Base-by-base conservation (phyloP, 2,797 vertebrate species). In the Cygnus olor region DNA sequence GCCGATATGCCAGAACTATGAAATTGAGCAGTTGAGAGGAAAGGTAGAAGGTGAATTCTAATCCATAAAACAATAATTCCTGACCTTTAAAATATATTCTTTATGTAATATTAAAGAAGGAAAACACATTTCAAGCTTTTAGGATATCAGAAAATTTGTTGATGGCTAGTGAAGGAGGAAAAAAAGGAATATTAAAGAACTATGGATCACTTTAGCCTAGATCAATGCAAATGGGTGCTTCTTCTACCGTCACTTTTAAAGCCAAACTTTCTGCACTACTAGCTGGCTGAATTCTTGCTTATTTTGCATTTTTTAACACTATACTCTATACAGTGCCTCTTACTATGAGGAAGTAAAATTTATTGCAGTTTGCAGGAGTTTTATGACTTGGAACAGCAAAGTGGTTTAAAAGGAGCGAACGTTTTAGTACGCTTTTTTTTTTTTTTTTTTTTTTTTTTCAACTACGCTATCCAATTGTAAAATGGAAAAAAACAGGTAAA, bases 301-400 rank as follows among this genome's bases (percentile, higher is more conserved):
- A 68, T 87, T 95, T 93, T 77, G 72, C 83, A 72, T 66, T 90
- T 92, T 96, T 87, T 53, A 94, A 63, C 28, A 63, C 79, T 64
- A 28, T 27, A 73, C 1, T 76, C 38, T 69, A 40, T 70, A 71
- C 32, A 56, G n/a, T 66, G 40, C 27, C 60, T 66, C 71, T 71
- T 71, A 76, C 40, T 65, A 61, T 34, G 12, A 86, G 64, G 65
- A 91, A 70, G n/a, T 84, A 25, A 92, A 93, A 94, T 90, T 92
- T 97, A 94, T 94, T 92, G 74, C 57, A 81, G 45, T 94, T 94
- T 97, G 60, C 49, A 80, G 36, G 80, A 92, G 64, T 93, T 96
- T 92, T 93, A 92, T 91, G 76, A 71, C 83, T 84, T 89, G 90
- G 72, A 96, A 93, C 78, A 69, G 36, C 16, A 60, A 42, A 78